Evolutionary conservation across 1,140 invertebrate species (phyloP), one percentile per base, ranked within the genome.

Genomic region (Heterodera carotae): DNA sequence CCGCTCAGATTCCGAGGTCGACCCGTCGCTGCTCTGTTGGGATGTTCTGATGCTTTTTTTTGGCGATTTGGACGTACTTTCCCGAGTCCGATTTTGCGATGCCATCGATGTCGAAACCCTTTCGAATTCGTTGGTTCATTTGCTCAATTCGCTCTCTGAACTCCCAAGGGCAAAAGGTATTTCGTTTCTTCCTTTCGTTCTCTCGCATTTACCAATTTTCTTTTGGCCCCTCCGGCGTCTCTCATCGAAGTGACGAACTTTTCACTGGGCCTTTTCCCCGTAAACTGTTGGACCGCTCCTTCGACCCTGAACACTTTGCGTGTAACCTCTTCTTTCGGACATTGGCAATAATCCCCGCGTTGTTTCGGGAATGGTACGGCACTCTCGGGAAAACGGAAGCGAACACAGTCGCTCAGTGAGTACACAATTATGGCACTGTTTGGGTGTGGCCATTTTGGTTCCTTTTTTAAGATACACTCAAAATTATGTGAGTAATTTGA

Each of bases 301-400:
- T 81, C 67, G 62, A 79, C n/a, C 67, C 34, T 25, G 77, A 80
- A 39, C 62, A 79, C 48, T 79, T 79, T 34, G 39, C 77, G 27
- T 62, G 77, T 67, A 80, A 79, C 53, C 64, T 79, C n/a, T 79
- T 66, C 77, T 79, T 79, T 67, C 78, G 77, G 15, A 69, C 78
- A 3, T 33, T 80, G 64, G 33, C 66, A 31, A 43, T 33, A 3
- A 43, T 79, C 34, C 78, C 78, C 18, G 53, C 78, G 7, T 34
- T 72, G 15, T 67, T 79, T 36, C 78, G 78, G 0, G 43, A 81
- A 31, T 79, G 78, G 78, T 70, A 79, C 29, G 36, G 34, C 69
- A 56, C 74, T 25, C 62, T 76, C 31, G 29, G 62, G 18, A 76
- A 76, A 53, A 71, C 27, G 36, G 22, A 67, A 25, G 18, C 62